phyloP scores from a whole-genome alignment of 2,888 invertebrate genomes.

The Nyleta sp. region DNA sequence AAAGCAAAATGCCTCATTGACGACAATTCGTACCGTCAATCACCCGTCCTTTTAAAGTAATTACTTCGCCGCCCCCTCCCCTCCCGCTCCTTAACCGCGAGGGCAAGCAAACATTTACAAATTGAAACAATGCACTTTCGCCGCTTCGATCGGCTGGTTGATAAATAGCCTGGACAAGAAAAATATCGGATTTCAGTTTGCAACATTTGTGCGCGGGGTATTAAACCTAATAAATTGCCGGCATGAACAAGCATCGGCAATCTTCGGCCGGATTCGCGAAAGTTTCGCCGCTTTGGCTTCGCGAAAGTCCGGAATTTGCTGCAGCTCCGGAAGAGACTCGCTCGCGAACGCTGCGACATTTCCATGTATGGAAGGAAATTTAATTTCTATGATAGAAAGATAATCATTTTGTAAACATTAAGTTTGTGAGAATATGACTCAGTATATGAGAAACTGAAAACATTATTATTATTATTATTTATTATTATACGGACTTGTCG shows the following conservation, averaged over 20 bases:
- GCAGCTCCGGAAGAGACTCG: no score
- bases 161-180: constrained; percentile 17
- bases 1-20: constrained; percentile 10
- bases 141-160: constrained; percentile 19
- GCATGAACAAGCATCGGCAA: not conserved
- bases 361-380: no score
- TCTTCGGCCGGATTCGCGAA: no score
- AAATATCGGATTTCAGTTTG: constrained; percentile 35
- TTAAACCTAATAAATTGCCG: constrained; percentile 25
- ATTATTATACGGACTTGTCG: no score
- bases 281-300: no score
- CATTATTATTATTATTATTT: no score
- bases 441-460: no score
- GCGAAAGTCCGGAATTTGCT: not conserved
- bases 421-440: no score
- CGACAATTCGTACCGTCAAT: constrained; percentile 7
- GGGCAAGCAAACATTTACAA: constrained; percentile 21
- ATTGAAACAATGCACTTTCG: constrained; percentile 28
- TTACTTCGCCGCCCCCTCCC: not conserved
- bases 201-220: constrained; percentile 17
- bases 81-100: not conserved
- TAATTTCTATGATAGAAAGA: no score
- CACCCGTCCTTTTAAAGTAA: constrained; percentile 21
- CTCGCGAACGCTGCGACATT: no score
- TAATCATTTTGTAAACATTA: no score